Conservation (phyloP, 2,113 vertebrate genomes). For the Eurypyga helias region DNA sequence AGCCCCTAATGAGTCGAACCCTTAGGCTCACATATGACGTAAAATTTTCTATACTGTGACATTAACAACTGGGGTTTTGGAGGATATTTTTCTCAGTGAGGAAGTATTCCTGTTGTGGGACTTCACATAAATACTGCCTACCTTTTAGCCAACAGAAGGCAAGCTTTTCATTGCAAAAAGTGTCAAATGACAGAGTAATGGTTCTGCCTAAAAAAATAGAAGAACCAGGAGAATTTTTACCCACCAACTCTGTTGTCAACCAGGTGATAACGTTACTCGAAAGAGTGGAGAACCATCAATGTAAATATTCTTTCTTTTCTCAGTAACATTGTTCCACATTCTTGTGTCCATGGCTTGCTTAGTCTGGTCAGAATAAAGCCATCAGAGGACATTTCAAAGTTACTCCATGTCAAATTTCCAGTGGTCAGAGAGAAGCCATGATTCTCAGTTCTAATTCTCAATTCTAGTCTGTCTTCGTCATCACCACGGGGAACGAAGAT, state of each 20-base stretch:
- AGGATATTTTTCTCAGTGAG: background rate
- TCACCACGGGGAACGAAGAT: background rate
- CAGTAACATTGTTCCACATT: background rate
- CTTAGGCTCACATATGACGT: background rate
- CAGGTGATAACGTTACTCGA: background rate
- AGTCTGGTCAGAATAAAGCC: background rate
- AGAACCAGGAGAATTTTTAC: background rate
- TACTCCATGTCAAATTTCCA: background rate
- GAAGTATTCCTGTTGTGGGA: background rate
- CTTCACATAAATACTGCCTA: background rate
- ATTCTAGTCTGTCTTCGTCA: background rate
- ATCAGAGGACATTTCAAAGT: background rate
- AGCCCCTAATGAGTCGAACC: background rate
- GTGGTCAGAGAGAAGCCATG: background rate
- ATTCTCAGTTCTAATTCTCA: background rate
- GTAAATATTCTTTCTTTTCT: background rate
- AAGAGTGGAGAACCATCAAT: background rate
- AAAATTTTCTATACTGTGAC: background rate
- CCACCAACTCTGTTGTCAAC: fast-evolving
- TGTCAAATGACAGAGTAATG: background rate
- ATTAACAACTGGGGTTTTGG: background rate
- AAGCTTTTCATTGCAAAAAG: background rate
- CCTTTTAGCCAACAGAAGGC: background rate
- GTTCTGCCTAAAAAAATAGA: background rate
- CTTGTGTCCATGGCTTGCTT: background rate